Percentiles rank a stretch among this genome's conserved stretches.
Conservation (phyloP, 2,888 invertebrate genomes). For the Ceraclea dissimilis region DNA sequence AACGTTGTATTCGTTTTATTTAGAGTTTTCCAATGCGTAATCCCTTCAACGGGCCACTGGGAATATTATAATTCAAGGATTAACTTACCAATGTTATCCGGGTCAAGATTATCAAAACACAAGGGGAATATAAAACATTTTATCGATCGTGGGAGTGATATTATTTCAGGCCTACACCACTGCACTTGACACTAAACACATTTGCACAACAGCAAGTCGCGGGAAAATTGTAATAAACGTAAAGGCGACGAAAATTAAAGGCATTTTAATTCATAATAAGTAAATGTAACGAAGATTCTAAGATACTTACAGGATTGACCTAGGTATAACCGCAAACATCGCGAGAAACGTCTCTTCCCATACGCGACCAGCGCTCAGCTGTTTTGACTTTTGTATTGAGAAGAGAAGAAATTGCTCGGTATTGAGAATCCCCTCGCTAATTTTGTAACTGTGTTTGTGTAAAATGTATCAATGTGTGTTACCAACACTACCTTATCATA, state of each 20-base stretch:
- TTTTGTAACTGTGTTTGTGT: no score
- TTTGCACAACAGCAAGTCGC: conserved; percentile 6
- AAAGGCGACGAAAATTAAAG: not conserved
- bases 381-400: not conserved
- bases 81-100: conserved; percentile 18
- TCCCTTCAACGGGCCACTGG: not conserved
- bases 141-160: conserved; percentile 16
- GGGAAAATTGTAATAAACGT: not conserved
- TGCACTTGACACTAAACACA: conserved; percentile 11
- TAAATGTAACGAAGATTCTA: conserved; percentile 37
- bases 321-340: conserved; percentile 46
- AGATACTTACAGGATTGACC: conserved; percentile 46
- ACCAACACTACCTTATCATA: no score
- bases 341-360: conserved; percentile 26
- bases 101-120: conserved; percentile 22
- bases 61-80: not conserved
- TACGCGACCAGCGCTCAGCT: conserved; percentile 21
- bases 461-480: no score
- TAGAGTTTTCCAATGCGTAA: not conserved
- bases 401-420: not conserved
- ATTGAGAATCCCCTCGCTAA: not conserved
- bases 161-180: conserved; percentile 13
- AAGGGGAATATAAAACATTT: conserved; percentile 10
- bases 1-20: not conserved
- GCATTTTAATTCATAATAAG: conserved; percentile 18